Evolutionary conservation across 1,140 invertebrate genomes (phyloP).

Genomic region (Drepana arcuata): DNA sequence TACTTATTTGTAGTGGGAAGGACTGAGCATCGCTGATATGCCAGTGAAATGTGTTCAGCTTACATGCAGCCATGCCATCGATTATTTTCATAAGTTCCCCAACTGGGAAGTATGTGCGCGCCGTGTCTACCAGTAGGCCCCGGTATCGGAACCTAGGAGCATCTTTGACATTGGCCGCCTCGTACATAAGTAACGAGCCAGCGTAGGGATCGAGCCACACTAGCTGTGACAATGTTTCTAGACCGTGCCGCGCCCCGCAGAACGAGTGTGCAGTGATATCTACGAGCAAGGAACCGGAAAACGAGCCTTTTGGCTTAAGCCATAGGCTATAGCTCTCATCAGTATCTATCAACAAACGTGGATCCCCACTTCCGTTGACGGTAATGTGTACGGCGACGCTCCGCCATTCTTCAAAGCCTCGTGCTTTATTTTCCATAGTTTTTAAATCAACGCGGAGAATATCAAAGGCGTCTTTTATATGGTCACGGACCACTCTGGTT

Average conservation of each 20-base stretch:
- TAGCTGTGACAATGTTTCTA: slow-evolving; percentile 84
- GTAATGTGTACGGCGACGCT: slow-evolving; percentile 60
- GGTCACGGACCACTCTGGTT: slow-evolving; percentile 19
- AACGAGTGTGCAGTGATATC: slow-evolving; percentile 77
- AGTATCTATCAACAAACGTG: slow-evolving; percentile 75
- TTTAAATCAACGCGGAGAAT: slow-evolving; percentile 26
- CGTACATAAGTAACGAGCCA: slow-evolving; percentile 71
- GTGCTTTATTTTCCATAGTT: slow-evolving; percentile 15
- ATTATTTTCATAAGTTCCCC: slow-evolving; percentile 77
- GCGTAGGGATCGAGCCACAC: slow-evolving; percentile 79
- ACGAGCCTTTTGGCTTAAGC: slow-evolving; percentile 46
- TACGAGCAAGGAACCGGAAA: slow-evolving; percentile 59
- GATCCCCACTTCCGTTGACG: slow-evolving; percentile 57
- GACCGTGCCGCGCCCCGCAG: slow-evolving; percentile 82
- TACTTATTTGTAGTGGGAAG: slow-evolving; percentile 79
- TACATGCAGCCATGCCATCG: slow-evolving; percentile 81
- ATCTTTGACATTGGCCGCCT: slow-evolving; percentile 72
- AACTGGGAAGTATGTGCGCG: slow-evolving; percentile 80
- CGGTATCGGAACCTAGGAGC: slow-evolving; percentile 76
- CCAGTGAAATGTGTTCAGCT: slow-evolving; percentile 89
- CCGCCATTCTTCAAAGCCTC: slow-evolving; percentile 21
- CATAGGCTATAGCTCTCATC: slow-evolving; percentile 81
- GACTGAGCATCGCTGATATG: slow-evolving; percentile 86
- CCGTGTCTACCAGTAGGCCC: slow-evolving; percentile 83
- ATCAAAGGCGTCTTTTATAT: slow-evolving; percentile 29